phyloP scores from a whole-genome alignment of 2,113 vertebrate genomes.

The Peucedramus taeniatus region DNA sequence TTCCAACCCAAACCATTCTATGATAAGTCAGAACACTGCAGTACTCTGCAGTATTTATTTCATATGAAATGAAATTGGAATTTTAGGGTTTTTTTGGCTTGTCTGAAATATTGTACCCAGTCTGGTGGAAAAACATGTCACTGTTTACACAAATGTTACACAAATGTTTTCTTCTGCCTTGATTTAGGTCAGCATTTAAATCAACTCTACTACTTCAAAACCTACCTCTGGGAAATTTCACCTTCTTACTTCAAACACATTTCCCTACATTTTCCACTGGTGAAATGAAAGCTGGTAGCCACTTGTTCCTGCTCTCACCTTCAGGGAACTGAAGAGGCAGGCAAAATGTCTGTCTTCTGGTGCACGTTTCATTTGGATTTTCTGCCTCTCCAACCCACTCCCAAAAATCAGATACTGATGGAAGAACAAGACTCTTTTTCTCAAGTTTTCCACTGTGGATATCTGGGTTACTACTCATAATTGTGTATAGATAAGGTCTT shows the following conservation, averaged over 20 bases:
- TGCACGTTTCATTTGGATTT: not conserved
- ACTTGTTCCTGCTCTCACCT: not conserved
- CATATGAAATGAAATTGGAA: not conserved
- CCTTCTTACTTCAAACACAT: not conserved
- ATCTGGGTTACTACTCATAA: not conserved
- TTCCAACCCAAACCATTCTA: not conserved
- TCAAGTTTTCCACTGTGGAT: not conserved
- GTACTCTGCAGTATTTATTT: too few species aligned
- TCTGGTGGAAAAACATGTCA: not conserved
- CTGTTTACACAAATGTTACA: not conserved
- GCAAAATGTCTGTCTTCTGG: not conserved
- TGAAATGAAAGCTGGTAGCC: not conserved
- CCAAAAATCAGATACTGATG: not conserved
- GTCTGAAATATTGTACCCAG: not conserved
- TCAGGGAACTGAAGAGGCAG: not conserved
- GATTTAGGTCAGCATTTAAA: not conserved
- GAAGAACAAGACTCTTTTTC: not conserved
- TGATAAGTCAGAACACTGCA: not conserved
- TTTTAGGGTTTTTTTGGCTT: not conserved
- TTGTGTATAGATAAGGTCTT: not conserved
- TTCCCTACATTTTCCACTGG: not conserved
- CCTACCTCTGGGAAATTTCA: not conserved
- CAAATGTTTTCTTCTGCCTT: not conserved
- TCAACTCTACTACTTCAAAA: not conserved
- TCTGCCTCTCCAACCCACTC: not conserved